Evolutionary conservation across 1,140 invertebrate genomes (phyloP), one percentile per base, ranked within the genome.

Genomic region (Drosophila auraria): DNA sequence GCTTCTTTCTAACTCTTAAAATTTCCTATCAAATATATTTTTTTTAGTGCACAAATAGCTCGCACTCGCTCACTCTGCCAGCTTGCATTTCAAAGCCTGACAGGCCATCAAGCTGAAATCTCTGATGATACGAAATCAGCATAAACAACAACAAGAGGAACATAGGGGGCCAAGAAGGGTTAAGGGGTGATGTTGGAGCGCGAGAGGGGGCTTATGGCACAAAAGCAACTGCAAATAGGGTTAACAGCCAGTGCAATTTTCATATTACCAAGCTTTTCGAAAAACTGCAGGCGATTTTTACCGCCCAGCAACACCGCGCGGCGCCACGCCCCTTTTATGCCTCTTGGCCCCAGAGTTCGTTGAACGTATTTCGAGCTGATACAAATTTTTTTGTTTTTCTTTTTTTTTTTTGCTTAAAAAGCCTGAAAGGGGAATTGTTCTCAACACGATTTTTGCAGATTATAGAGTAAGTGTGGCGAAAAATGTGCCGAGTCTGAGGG

Each of bases 241-340:
- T 87, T 87, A 87, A 87, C 81, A 89, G 86, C 78, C 84, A 87
- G 84, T 83, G 84, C 84, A 87, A 87, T 87, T 87, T 87, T 87
- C 84, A 87, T 87, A 87, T 87, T 87, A 89, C 84, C 77, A 87
- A 80, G 72, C 83, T 80, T 56, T 71, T 73, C 50, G 73, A 84
- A 80, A 77, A 66, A 69, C 61, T 80, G 66, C 65, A 84, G 57
- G 62, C 80, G 40, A 65, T 66, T 65, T 66, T 62, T 53, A 50
- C 30, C 17, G 20, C 25, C 47, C 40, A 15, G 5, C 36, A 20
- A 17, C 7, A 7, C 25, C 49, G 15, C 8, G 9, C 33, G 45
- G 12, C 8, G 25, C n/a, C 25, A 14, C 38, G 27, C 44, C 44
- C n/a, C 51, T 25, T 38, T 47, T 47, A 36, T n/a, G 14, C 49